A percentile compares a stretch with the other conserved stretches of the same genome.
Conservation (phyloP, 1,140 invertebrate genomes). For the Potamilus streckersoni region DNA sequence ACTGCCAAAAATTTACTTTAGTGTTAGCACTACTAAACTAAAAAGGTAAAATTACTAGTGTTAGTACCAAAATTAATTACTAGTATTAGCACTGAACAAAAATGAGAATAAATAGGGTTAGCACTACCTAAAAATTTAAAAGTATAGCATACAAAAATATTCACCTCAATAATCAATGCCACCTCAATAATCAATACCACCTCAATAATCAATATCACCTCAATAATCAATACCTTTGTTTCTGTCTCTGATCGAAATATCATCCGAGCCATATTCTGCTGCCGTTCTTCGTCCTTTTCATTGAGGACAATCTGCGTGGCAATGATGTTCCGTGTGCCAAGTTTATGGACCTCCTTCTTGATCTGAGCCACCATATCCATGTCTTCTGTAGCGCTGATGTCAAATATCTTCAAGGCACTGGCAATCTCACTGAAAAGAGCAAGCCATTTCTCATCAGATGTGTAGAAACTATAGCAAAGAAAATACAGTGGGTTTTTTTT, state of each 20-base stretch:
- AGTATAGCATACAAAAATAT: neutral
- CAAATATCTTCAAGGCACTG: constrained; percentile 55
- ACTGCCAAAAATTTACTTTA: too few relatives aligned
- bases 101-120: too few relatives aligned
- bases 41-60: too few relatives aligned
- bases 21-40: too few relatives aligned
- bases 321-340: constrained; percentile 62
- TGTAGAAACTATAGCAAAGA: too few relatives aligned
- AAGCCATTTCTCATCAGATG: neutral
- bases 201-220: too few relatives aligned
- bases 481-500: too few relatives aligned
- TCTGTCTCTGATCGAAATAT: constrained; percentile 54
- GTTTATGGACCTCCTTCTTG: constrained; percentile 64
- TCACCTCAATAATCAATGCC: too few relatives aligned
- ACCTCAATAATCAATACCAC: too few relatives aligned
- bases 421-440: constrained; percentile 58
- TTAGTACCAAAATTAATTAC: neutral
- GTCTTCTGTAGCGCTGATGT: constrained; percentile 61
- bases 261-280: constrained; percentile 52
- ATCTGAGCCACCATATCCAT: constrained; percentile 67
- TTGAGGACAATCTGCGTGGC: constrained; percentile 57
- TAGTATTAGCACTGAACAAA: too few relatives aligned
- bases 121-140: neutral
- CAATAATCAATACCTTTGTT: constrained; percentile 40
- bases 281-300: constrained; percentile 53